phyloP scores from a whole-genome alignment of 2,888 invertebrate genomes.

The Saturnia japonica region DNA sequence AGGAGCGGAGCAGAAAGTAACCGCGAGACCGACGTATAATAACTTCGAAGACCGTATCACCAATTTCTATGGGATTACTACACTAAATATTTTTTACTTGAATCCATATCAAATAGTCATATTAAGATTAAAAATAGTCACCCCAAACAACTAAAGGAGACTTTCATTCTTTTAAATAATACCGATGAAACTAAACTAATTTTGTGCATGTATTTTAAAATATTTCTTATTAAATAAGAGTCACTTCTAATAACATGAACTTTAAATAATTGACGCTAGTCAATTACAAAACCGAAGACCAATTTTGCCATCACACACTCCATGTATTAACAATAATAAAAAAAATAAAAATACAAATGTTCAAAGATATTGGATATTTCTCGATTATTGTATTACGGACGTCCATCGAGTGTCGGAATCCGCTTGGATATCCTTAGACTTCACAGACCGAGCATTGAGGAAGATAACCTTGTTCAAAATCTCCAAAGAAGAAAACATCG shows the following conservation, averaged over 20 bases:
- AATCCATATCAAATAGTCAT: neutral
- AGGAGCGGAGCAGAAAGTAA: neutral
- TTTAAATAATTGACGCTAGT: neutral
- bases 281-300: neutral
- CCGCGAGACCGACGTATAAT: neutral
- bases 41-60: neutral
- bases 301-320: too few species aligned
- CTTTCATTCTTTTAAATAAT: neutral
- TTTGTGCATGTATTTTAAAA: neutral
- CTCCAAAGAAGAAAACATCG: too few species aligned
- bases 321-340: too few species aligned
- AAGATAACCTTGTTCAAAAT: too few species aligned
- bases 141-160: neutral
- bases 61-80: neutral
- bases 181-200: neutral
- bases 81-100: neutral
- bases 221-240: neutral
- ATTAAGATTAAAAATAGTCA: neutral
- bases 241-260: neutral
- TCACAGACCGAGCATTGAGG: too few species aligned
- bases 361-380: too few species aligned
- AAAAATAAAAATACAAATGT: too few species aligned
- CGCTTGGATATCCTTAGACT: too few species aligned
- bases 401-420: too few species aligned
- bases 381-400: too few species aligned